Base-by-base conservation (phyloP, 2,113 vertebrate genomes). In the Salminus brasiliensis region DNA sequence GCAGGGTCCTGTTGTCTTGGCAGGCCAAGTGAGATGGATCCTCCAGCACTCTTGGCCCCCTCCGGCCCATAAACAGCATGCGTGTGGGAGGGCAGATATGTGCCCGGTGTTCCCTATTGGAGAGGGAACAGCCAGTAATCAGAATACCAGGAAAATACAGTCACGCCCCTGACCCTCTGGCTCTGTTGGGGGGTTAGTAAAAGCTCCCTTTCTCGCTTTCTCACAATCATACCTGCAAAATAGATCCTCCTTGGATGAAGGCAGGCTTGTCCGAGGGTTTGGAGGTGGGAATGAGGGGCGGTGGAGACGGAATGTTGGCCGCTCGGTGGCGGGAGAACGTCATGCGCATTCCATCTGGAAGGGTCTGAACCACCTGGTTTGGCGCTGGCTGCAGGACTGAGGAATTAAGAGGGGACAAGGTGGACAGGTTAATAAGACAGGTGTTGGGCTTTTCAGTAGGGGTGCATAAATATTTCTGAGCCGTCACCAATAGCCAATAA, bases 201-300 rank as follows among this genome's bases (percentile, higher is more conserved):
- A n/a, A n/a, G n/a, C n/a, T n/a, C n/a, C n/a, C n/a, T n/a, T n/a
- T n/a, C n/a, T n/a, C n/a, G n/a, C n/a, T n/a, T n/a, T n/a, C n/a
- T n/a, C n/a, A n/a, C n/a, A n/a, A n/a, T n/a, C 39, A 23, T 91
- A 98, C 98, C 95, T 98, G 97, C 81, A 96, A 98, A 85, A 99
- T 98, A 32, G 97, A 99, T 84, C 97, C 96, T 79, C 98, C 98
- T 87, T 98, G 96, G 87, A 98, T 97, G 90, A 98, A 99, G 29
- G 98, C 96, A 12, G 97, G 97, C 85, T 99, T 99, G 91, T 99
- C 97, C 10, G 96, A 94, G 74, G 95, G 97, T 91, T 99, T 99
- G 87, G 96, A 95, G 34, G 97, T 99, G n/a, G 97, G 97, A 91
- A 99, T 99, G 90, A 99, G 97, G 0, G 98, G 98, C 55, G 98